Percentiles rank a stretch among this genome's conserved stretches.
phyloP scores from a whole-genome alignment of 2,113 vertebrate species.

The Pteronura brasiliensis region DNA sequence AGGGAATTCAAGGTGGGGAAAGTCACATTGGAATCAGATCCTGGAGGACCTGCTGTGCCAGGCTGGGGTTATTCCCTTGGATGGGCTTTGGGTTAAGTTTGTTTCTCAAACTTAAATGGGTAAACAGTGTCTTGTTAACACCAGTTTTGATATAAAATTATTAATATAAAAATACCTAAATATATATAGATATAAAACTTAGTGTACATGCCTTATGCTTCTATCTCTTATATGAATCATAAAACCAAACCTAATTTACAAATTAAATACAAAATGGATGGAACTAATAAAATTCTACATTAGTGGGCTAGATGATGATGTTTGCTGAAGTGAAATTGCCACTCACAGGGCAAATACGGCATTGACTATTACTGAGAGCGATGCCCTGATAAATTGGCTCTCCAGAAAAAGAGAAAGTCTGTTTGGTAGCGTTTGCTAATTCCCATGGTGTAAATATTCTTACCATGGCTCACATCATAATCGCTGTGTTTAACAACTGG shows the following conservation, averaged over 20 bases:
- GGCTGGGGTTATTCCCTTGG: background rate
- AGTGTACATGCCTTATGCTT: background rate
- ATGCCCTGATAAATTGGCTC: background rate
- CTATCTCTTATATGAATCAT: background rate
- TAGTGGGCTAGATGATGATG: background rate
- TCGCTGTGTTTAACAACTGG: background rate
- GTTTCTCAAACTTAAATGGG: background rate
- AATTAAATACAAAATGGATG: slow-evolving; percentile 20
- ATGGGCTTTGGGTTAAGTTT: background rate
- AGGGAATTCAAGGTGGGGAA: background rate
- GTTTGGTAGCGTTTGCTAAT: background rate
- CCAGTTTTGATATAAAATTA: slow-evolving; percentile 1
- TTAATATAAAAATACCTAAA: background rate
- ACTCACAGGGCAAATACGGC: background rate
- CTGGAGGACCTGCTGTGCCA: background rate
- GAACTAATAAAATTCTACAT: background rate
- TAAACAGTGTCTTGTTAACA: background rate
- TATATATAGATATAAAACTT: background rate
- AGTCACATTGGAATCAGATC: background rate
- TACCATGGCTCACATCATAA: background rate
- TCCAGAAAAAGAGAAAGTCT: background rate
- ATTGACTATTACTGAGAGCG: background rate
- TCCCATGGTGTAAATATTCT: background rate
- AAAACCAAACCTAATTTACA: slow-evolving; percentile 34
- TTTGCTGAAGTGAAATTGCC: background rate